Percentiles rank a stretch among this genome's conserved stretches.
phyloP scores from a whole-genome alignment of 2,888 invertebrate genomes.

The Mactromeris polynyma region DNA sequence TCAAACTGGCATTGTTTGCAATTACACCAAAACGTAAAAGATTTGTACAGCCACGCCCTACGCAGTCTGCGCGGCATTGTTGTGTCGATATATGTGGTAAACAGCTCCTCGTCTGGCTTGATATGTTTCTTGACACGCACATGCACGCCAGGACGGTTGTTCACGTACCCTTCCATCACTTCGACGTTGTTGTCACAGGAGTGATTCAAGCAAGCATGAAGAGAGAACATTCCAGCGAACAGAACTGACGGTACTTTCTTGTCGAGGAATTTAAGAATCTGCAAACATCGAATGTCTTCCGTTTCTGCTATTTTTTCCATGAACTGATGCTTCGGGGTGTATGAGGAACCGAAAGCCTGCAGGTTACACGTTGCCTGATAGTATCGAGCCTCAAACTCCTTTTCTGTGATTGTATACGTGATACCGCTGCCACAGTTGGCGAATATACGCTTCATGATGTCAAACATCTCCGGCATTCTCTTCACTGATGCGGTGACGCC shows the following conservation, averaged over 20 bases:
- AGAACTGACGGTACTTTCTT: slow-evolving; percentile 74
- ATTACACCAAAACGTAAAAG: slow-evolving; percentile 85
- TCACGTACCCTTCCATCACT: slow-evolving; percentile 77
- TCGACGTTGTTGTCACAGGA: slow-evolving; percentile 83
- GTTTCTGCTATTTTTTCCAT: slow-evolving; percentile 67
- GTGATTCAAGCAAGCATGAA: slow-evolving; percentile 84
- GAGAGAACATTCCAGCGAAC: slow-evolving; percentile 82
- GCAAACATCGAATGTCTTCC: slow-evolving; percentile 71
- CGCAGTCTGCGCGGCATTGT: slow-evolving; percentile 79
- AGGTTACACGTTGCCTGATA: slow-evolving; percentile 84
- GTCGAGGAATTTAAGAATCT: slow-evolving; percentile 72
- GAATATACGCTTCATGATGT: slow-evolving; percentile 77
- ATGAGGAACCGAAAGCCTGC: slow-evolving; percentile 78
- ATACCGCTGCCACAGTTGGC: slow-evolving; percentile 76
- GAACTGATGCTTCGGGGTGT: slow-evolving; percentile 79
- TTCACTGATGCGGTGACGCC: slow-evolving; percentile 75
- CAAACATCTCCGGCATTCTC: slow-evolving; percentile 76
- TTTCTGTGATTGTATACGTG: slow-evolving; percentile 77
- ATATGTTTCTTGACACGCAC: slow-evolving; percentile 79
- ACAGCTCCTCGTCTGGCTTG: slow-evolving; percentile 80
- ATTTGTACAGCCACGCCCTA: slow-evolving; percentile 83
- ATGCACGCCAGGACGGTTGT: slow-evolving; percentile 77
- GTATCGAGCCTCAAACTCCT: slow-evolving; percentile 82
- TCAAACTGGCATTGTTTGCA: slow-evolving; percentile 82
- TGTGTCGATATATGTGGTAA: slow-evolving; percentile 83